Evolutionary conservation across 53 echinoderm and acorn worm genomes (phyloP), one percentile per base, ranked within the genome.

Genomic region (Hippasteria phrygiana): DNA sequence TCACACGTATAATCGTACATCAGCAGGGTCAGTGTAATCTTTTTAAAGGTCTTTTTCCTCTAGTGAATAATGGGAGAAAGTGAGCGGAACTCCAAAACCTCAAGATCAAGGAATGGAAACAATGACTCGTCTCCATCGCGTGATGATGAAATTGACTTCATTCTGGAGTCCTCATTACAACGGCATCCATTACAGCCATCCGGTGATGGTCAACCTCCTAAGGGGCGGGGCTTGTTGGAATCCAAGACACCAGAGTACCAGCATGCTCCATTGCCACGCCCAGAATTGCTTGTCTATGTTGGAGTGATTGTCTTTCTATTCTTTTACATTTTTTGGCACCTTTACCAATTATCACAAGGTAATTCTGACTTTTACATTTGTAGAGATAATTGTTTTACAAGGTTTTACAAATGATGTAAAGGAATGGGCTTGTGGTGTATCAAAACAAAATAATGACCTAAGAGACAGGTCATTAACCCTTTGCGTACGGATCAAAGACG

Each of bases 291-390:
- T 37, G 12, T 78, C n/a, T 78, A 78, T 53, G n/a, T 32, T 5
- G 1, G 45, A 10, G 33, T 78, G 33, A 54, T 78, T 5, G 78
- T 0, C 37, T 78, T 78, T 22, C 35, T 78, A 9, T 13, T 78
- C 37, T 32, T 78, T 39, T 56, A 78, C 24, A 56, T 37, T 1
- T 55, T 12, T 1, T 55, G 55, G 55, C 56, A 78, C 24, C 13
- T 56, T 53, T 12, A 78, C 56, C 78, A 56, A 45, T 34, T 78
- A 78, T 78, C 78, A 8, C 33, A 78, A 78, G 78, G 78, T 78
- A 56, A 5, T 16, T 35, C 34, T 2, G 27, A 10, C 48, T 7
- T 48, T 48, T 48, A 48, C 48, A 10, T 65, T 10, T 33, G 65
- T 29, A 6, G 5, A 4, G 27, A 7, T 34, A 0, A 35, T 20